phyloP scores from a whole-genome alignment of 2,113 vertebrate genomes.

The Hippoglossus stenolepis region DNA sequence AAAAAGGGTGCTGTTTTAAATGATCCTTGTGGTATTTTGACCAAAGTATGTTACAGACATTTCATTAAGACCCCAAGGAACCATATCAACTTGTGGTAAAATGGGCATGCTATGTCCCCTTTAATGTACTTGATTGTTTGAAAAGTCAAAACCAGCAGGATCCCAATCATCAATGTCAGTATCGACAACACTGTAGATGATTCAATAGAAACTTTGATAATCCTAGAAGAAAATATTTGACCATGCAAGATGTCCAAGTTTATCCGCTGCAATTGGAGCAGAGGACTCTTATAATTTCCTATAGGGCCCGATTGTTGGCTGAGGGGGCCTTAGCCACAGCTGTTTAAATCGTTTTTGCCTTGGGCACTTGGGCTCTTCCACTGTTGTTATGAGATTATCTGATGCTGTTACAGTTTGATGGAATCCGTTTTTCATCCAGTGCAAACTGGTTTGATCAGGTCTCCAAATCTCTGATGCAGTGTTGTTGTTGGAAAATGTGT shows the following conservation, averaged over 20 bases:
- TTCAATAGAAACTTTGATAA: background rate
- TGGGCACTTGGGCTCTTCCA: slow-evolving; percentile 33
- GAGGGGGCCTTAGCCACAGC: slow-evolving; percentile 20
- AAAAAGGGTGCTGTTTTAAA: too few relatives aligned
- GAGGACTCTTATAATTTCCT: slow-evolving; percentile 7
- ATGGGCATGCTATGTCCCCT: too few relatives aligned
- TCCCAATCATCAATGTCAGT: too few relatives aligned
- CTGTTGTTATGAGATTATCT: slow-evolving; percentile 56
- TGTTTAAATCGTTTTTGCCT: slow-evolving; percentile 33
- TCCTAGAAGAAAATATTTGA: background rate
- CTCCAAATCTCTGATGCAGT: slow-evolving; percentile 57
- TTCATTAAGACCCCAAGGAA: too few relatives aligned
- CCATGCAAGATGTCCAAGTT: background rate
- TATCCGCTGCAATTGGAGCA: background rate
- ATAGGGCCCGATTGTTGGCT: slow-evolving; percentile 4
- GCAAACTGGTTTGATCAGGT: slow-evolving; percentile 67
- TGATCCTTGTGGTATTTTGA: too few relatives aligned
- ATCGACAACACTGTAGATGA: too few relatives aligned
- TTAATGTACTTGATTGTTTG: background rate
- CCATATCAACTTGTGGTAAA: too few relatives aligned
- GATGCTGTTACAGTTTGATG: slow-evolving; percentile 51
- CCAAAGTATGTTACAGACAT: too few relatives aligned
- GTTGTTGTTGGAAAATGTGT: slow-evolving; percentile 46
- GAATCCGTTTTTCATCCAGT: slow-evolving; percentile 66
- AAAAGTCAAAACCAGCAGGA: too few relatives aligned